Evolutionary conservation across 2,888 invertebrate genomes (phyloP).

Genomic region (Noctua comes): DNA sequence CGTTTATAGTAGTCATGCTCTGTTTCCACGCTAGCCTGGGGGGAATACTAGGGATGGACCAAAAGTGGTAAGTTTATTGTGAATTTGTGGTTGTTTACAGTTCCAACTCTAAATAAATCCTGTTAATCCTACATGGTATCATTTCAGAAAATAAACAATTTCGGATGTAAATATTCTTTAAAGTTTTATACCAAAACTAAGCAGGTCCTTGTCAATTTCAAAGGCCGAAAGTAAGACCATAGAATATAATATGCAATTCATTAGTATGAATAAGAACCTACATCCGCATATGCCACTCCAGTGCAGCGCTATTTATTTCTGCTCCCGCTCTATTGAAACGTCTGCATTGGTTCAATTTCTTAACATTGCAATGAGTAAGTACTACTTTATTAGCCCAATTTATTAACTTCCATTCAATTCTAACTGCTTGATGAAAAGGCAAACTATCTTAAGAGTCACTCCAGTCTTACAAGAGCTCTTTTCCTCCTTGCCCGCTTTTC

Average conservation of each 20-base stretch:
- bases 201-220: neutral
- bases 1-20: neutral
- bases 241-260: neutral
- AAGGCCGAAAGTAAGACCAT: neutral
- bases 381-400: conserved; percentile 25
- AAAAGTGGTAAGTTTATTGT: neutral
- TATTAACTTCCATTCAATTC: conserved; percentile 21
- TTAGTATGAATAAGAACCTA: conserved; percentile 1
- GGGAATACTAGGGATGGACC: neutral
- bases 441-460: conserved; percentile 34
- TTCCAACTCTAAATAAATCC: neutral
- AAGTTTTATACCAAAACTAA: conserved; percentile 1
- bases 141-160: neutral
- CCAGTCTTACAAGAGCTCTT: conserved; percentile 25
- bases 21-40: neutral
- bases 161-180: neutral
- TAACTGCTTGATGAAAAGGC: conserved; percentile 28
- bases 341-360: neutral
- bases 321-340: conserved; percentile 1
- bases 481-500: conserved; percentile 15
- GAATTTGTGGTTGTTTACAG: neutral
- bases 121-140: neutral
- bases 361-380: conserved; percentile 6
- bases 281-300: neutral
- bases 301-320: neutral